Conservation (phyloP, 2,888 invertebrate species). For the Drosophila leonis region DNA sequence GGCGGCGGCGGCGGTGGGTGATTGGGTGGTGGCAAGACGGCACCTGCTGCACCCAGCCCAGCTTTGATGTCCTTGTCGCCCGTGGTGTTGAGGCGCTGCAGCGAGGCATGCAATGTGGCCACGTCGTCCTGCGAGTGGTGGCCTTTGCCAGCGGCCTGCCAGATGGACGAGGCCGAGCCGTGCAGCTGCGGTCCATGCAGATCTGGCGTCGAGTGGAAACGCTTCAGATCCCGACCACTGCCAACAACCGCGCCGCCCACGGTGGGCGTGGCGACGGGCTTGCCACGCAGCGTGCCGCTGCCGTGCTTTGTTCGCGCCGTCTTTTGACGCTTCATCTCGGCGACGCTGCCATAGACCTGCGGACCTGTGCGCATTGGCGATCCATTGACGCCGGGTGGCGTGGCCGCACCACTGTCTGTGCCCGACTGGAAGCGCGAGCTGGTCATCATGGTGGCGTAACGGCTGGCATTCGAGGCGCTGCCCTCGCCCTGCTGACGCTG, state of each 20-base stretch:
- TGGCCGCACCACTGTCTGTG: constrained; percentile 87
- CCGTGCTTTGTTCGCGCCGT: constrained; percentile 87
- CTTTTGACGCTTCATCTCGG: constrained; percentile 95
- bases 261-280: constrained; percentile 85
- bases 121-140: constrained; percentile 91
- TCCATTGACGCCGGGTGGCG: constrained; percentile 87
- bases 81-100: constrained; percentile 85
- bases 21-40: constrained; percentile 90
- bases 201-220: constrained; percentile 97
- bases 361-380: constrained; percentile 88
- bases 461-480: constrained; percentile 85
- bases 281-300: constrained; percentile 84
- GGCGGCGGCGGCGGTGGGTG: constrained; percentile 93
- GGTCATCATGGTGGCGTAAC: constrained; percentile 88
- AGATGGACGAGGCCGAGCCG: constrained; percentile 84
- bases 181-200: constrained; percentile 86
- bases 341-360: constrained; percentile 95
- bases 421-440: constrained; percentile 91
- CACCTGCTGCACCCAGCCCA: constrained; percentile 26
- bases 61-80: constrained; percentile 40
- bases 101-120: constrained; percentile 85
- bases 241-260: constrained; percentile 70
- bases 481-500: constrained; percentile 92
- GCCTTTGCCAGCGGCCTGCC: constrained; percentile 85
- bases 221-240: constrained; percentile 87